phyloP scores from a whole-genome alignment of 2,888 invertebrate genomes.

The Volucella bombylans region DNA sequence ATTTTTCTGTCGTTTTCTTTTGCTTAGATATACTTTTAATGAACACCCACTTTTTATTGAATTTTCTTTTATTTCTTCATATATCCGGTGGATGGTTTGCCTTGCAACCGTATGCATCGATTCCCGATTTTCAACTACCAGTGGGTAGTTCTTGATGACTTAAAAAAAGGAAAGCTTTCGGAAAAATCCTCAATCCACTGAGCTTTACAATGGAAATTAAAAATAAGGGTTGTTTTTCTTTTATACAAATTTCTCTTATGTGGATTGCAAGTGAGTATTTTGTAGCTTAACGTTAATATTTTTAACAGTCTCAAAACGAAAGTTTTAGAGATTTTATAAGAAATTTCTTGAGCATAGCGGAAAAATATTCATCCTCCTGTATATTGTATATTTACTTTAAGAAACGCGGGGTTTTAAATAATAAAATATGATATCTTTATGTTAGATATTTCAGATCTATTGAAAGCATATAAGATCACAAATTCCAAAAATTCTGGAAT shows the following conservation, averaged over 20 bases:
- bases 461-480: neutral
- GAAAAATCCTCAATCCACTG: conserved; percentile 25
- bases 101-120: conserved; percentile 55
- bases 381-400: too few species aligned
- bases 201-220: conserved; percentile 25
- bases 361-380: too few species aligned
- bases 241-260: neutral
- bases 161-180: conserved; percentile 50
- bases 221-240: conserved; percentile 7
- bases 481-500: neutral
- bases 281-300: too few species aligned
- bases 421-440: too few species aligned
- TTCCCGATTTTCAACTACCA: conserved; percentile 63
- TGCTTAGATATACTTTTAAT: conserved; percentile 16
- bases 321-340: too few species aligned
- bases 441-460: too few species aligned
- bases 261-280: neutral
- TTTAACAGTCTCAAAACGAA: too few species aligned
- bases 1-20: conserved; percentile 28
- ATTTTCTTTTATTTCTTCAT: conserved; percentile 37
- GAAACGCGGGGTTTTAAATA: too few species aligned
- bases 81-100: conserved; percentile 30
- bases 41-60: conserved; percentile 40
- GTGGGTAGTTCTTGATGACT: conserved; percentile 28
- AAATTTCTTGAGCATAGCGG: too few species aligned